A percentile compares a stretch with the other conserved stretches of the same genome.
Conservation (phyloP, 53 echinoderm and acorn worm genomes). For the Pentamera pediparva region DNA sequence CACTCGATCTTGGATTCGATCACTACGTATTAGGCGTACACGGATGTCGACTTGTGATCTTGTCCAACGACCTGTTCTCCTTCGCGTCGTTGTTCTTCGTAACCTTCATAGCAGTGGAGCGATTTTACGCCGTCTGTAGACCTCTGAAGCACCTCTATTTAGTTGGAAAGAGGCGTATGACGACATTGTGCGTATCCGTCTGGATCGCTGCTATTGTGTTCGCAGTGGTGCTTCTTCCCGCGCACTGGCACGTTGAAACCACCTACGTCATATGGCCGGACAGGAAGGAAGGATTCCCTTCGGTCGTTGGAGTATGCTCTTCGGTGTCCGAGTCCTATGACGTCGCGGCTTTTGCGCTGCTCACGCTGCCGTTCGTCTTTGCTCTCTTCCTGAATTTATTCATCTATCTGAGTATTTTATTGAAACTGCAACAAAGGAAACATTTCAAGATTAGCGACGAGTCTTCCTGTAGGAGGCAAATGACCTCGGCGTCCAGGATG, state of each 20-base stretch:
- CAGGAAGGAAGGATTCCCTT: not conserved
- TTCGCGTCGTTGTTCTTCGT: constrained; percentile 9
- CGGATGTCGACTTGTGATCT: not conserved
- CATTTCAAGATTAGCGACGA: not conserved
- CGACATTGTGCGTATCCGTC: not conserved
- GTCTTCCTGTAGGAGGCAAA: not conserved
- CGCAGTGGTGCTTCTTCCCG: not conserved
- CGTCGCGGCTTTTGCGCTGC: not conserved
- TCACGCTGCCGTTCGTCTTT: not conserved
- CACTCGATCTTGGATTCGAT: not conserved
- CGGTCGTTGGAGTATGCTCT: not conserved
- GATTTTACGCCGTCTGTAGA: not conserved
- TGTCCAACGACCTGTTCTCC: constrained; percentile 6
- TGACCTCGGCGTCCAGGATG: constrained; percentile 6
- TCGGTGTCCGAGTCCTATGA: not conserved
- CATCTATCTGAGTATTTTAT: not conserved
- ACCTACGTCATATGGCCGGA: not conserved
- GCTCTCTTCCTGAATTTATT: constrained; percentile 13
- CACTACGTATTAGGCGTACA: not conserved
- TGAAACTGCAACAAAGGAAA: not conserved
- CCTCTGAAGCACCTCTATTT: not conserved
- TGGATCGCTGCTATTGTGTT: not conserved
- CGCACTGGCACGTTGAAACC: not conserved
- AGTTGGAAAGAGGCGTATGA: not conserved
- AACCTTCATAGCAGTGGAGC: constrained; percentile 5